Evolutionary conservation across 2,888 invertebrate genomes (phyloP).

Genomic region (Caenorhabditis virilis): DNA sequence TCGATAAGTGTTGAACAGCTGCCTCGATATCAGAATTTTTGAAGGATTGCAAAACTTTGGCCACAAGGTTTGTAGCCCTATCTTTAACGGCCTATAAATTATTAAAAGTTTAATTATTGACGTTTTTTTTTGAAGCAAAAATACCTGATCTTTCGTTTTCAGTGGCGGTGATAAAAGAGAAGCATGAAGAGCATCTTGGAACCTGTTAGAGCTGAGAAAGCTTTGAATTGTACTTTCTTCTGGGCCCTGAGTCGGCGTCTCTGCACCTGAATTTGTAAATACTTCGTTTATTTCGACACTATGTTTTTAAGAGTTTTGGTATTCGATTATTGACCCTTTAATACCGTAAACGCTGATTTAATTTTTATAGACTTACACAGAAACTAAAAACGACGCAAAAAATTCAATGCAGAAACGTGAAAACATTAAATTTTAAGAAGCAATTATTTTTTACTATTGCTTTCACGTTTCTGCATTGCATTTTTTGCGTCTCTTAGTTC

Average conservation of each 20-base stretch:
- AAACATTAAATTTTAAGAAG: too few relatives aligned
- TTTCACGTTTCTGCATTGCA: too few relatives aligned
- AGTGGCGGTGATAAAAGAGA: conserved; percentile 58
- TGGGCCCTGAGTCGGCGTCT: conserved; percentile 48
- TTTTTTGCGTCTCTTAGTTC: too few relatives aligned
- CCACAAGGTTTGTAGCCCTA: conserved; percentile 49
- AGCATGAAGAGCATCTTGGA: conserved; percentile 59
- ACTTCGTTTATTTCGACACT: too few relatives aligned
- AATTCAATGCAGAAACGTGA: too few relatives aligned
- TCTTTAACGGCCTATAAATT: conserved; percentile 50
- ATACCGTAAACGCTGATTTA: too few relatives aligned
- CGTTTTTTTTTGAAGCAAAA: neutral
- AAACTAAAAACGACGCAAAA: too few relatives aligned
- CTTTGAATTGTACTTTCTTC: conserved; percentile 43
- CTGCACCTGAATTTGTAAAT: conserved; percentile 26
- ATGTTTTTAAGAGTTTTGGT: too few relatives aligned
- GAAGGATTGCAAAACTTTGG: conserved; percentile 57
- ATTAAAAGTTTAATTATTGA: too few relatives aligned
- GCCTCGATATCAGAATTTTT: conserved; percentile 59
- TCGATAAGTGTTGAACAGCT: conserved; percentile 45
- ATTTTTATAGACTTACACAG: too few relatives aligned
- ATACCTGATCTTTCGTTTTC: conserved; percentile 61
- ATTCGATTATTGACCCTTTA: too few relatives aligned
- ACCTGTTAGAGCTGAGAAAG: conserved; percentile 40
- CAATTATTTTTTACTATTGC: neutral